Percentiles rank a stretch among this genome's conserved stretches.
phyloP scores from a whole-genome alignment of 2,888 invertebrate species.

The Thera britannica region DNA sequence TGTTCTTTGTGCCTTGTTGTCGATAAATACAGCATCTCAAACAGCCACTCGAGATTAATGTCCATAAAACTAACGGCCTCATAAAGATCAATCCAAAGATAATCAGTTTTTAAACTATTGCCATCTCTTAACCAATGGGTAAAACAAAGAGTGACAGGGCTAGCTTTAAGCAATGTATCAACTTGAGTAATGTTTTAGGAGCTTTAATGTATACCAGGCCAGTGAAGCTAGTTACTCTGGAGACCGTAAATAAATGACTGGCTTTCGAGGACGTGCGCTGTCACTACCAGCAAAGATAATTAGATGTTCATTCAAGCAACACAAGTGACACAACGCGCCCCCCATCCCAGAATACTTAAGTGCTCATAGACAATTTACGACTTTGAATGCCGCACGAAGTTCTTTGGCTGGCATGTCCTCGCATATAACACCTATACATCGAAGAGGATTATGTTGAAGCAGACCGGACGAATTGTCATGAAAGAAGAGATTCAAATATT shows the following conservation, averaged over 20 bases:
- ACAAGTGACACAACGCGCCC: conserved; percentile 22
- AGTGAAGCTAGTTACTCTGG: conserved; percentile 48
- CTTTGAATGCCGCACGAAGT: conserved; percentile 18
- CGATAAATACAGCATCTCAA: conserved; percentile 16
- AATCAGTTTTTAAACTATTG: too few relatives aligned
- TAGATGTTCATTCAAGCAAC: conserved; percentile 48
- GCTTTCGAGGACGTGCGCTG: conserved; percentile 51
- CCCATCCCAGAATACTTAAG: conserved; percentile 12
- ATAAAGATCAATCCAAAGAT: too few relatives aligned
- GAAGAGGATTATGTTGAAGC: conserved; percentile 11
- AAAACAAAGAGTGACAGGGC: too few relatives aligned
- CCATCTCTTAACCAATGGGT: too few relatives aligned
- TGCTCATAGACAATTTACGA: conserved; percentile 18
- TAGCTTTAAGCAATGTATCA: too few relatives aligned
- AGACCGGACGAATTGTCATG: conserved; percentile 5
- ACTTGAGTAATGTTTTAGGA: too few relatives aligned
- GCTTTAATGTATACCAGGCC: conserved; percentile 29
- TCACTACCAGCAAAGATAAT: conserved; percentile 52
- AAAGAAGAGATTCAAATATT: conserved; percentile 1
- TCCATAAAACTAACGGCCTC: conserved; percentile 48
- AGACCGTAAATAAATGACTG: conserved; percentile 36
- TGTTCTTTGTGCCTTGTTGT: conserved; percentile 11
- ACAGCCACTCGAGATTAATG: conserved; percentile 35
- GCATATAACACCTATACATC: conserved; percentile 22
- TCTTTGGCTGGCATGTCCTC: conserved; percentile 13